These are phyloP conservation scores for Dendrocincla fuliginosa DNA, from an alignment of 2,797 vertebrate genomes.

Conservation along the genomic window DNA sequence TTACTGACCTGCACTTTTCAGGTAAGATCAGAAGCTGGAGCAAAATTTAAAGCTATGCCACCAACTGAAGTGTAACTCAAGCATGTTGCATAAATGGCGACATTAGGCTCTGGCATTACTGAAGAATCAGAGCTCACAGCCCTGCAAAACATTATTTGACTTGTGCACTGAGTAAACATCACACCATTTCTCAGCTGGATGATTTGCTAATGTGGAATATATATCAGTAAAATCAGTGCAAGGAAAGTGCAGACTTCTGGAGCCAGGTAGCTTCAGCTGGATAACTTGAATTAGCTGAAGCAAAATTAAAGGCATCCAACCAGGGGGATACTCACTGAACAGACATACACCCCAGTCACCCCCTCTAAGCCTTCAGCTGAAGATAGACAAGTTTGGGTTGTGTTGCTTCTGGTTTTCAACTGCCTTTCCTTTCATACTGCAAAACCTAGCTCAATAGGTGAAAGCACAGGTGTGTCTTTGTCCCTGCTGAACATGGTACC, in stretches of 20 bases:
- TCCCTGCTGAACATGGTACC: neutral
- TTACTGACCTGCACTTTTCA: neutral
- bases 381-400: neutral
- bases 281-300: constrained; percentile 7
- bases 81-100: neutral
- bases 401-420: neutral
- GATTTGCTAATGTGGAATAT: neutral
- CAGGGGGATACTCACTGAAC: neutral
- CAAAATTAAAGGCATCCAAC: constrained; percentile 19
- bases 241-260: constrained; percentile 13
- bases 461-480: neutral
- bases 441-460: neutral
- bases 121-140: neutral
- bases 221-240: neutral
- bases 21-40: neutral
- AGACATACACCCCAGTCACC: neutral
- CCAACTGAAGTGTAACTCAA: neutral
- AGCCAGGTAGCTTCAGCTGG: neutral
- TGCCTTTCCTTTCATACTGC: neutral
- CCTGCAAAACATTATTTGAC: neutral
- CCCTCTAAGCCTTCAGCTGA: neutral
- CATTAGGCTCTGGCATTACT: neutral
- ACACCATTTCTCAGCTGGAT: neutral
- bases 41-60: constrained; percentile 9
- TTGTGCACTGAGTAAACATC: neutral